A percentile compares a stretch with the other conserved stretches of the same genome.
Conservation (phyloP, 2,888 invertebrate species). For the Antheraea yamamai region DNA sequence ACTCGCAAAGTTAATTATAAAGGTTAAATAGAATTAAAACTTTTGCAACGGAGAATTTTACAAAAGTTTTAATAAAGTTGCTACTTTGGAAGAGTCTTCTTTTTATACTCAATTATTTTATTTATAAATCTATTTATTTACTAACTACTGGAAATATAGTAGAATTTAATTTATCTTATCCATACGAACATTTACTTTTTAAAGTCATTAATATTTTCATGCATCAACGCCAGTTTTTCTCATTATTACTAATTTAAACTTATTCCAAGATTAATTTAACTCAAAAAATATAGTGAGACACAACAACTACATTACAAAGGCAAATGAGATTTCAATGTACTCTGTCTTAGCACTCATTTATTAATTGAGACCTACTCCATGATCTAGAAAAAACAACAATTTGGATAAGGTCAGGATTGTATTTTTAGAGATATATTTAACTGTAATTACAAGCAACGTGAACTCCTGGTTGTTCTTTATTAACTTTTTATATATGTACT, state of each 20-base stretch:
- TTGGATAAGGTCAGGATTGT: too few relatives aligned
- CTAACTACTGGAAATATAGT: background rate
- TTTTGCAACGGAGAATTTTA: conserved; percentile 11
- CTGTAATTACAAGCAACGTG: too few relatives aligned
- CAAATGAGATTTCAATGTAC: too few relatives aligned
- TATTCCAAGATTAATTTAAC: too few relatives aligned
- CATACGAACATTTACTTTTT: background rate
- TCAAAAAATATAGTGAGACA: too few relatives aligned
- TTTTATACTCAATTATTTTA: background rate
- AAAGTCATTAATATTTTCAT: background rate
- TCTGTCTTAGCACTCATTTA: too few relatives aligned
- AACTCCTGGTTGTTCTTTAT: background rate
- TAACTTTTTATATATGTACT: background rate
- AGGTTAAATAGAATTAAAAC: conserved; percentile 32
- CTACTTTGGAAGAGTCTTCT: background rate
- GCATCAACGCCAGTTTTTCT: background rate
- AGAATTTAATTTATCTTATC: background rate
- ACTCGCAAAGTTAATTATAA: conserved; percentile 36
- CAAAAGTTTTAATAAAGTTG: conserved; percentile 1
- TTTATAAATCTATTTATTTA: background rate
- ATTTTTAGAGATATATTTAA: too few relatives aligned
- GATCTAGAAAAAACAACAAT: too few relatives aligned
- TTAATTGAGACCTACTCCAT: too few relatives aligned
- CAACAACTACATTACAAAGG: too few relatives aligned
- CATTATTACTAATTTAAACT: background rate